Conservation (phyloP, 2,888 invertebrate species). For the Trichopoda pennipes region DNA sequence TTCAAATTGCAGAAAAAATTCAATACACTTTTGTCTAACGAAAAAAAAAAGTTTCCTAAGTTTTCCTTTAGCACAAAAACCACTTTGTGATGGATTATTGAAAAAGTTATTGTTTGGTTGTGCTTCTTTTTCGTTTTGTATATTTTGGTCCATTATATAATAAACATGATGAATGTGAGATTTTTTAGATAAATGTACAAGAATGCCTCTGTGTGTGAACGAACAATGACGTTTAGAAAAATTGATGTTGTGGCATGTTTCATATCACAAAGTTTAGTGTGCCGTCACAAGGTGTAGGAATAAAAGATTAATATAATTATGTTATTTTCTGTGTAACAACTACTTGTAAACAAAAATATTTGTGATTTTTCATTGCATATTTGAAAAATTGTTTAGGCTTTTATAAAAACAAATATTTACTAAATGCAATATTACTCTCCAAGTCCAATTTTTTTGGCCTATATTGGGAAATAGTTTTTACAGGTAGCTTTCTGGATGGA, state of each 20-base stretch:
- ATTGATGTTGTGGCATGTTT: constrained; percentile 66
- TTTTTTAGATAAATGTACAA: constrained; percentile 1
- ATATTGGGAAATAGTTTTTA: no score
- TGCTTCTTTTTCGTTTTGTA: constrained; percentile 5
- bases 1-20: not conserved
- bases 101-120: constrained; percentile 69
- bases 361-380: not conserved
- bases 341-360: not conserved
- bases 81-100: constrained; percentile 71
- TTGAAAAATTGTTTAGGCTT: no score
- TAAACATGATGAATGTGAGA: constrained; percentile 57
- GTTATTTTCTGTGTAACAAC: not conserved
- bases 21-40: not conserved
- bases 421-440: no score
- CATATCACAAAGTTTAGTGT: constrained; percentile 59
- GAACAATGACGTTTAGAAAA: constrained; percentile 42
- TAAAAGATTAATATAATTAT: not conserved
- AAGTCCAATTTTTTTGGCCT: no score
- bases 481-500: no score
- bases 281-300: not conserved
- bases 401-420: no score
- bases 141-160: constrained; percentile 41
- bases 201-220: constrained; percentile 14
- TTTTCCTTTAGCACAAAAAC: constrained; percentile 46
- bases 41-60: constrained; percentile 2